Evolutionary conservation across 92 coral and sea anemone species (phyloP).

Genomic region (Siderastrea radians): DNA sequence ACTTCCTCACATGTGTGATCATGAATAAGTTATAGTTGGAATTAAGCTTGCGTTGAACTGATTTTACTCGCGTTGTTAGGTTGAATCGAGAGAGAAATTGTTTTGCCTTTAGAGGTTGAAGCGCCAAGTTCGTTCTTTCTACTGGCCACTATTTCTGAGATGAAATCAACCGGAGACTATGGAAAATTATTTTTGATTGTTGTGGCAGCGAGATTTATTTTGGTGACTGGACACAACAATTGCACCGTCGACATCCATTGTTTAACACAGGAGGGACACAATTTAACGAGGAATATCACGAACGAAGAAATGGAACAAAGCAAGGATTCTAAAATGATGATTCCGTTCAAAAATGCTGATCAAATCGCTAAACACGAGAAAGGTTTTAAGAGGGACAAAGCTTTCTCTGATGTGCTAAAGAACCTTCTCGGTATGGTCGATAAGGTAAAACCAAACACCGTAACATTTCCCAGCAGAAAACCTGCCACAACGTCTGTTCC

Average conservation of each 20-base stretch:
- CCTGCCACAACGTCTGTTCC: not conserved
- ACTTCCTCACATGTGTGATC: not conserved
- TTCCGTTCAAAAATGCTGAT: not conserved
- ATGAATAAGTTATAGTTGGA: constrained; percentile 6
- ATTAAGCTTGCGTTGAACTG: not conserved
- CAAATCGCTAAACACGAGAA: not conserved
- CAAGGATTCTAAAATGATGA: no score
- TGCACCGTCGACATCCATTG: constrained; percentile 12
- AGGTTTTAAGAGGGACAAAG: constrained; percentile 6
- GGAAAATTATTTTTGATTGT: not conserved
- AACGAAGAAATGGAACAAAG: not conserved
- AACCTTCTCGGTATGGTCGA: constrained; percentile 12
- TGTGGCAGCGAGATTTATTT: not conserved
- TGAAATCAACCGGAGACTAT: not conserved
- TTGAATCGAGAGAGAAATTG: not conserved
- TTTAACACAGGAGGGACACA: not conserved
- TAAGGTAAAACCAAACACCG: constrained; percentile 1
- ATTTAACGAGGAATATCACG: not conserved
- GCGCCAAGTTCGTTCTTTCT: not conserved
- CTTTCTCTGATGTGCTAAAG: constrained; percentile 5
- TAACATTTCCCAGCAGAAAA: not conserved
- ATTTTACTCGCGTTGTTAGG: not conserved
- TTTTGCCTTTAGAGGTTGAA: not conserved
- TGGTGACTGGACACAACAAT: constrained; percentile 14
- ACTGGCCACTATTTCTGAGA: not conserved